phyloP scores from a whole-genome alignment of 2,113 vertebrate genomes.

The Corythornis vintsioides region DNA sequence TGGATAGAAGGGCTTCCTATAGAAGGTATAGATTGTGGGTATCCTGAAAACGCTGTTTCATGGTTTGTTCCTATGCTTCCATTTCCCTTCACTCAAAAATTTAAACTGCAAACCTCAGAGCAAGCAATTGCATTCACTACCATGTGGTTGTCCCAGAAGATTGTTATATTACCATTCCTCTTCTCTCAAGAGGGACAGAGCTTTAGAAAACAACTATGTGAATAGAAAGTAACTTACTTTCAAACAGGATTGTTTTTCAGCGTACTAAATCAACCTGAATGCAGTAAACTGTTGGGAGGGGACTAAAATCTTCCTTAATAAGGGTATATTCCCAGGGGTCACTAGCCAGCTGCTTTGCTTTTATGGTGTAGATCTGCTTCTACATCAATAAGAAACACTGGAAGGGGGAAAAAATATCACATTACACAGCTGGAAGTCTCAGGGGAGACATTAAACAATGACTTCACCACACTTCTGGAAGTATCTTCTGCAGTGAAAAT shows the following conservation, averaged over 20 bases:
- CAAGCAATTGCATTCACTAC: not conserved
- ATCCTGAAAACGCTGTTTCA: not conserved
- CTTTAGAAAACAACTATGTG: conserved; percentile 43
- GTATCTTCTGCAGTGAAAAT: conserved; percentile 2
- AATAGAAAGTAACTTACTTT: conserved; percentile 41
- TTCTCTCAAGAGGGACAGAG: conserved; percentile 38
- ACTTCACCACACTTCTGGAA: conserved; percentile 50
- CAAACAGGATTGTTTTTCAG: conserved; percentile 39
- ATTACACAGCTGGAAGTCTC: conserved; percentile 48
- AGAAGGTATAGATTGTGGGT: not conserved
- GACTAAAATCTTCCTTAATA: conserved; percentile 13
- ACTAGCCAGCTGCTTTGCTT: conserved; percentile 65
- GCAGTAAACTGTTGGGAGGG: conserved; percentile 51
- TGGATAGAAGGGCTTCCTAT: not conserved
- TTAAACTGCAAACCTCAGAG: not conserved
- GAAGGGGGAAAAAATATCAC: conserved; percentile 22
- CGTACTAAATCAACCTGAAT: conserved; percentile 59
- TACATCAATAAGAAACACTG: conserved; percentile 20
- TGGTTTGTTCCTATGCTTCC: not conserved
- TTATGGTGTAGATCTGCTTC: conserved; percentile 26
- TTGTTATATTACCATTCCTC: conserved; percentile 21
- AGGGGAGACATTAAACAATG: conserved; percentile 31
- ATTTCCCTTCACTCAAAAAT: not conserved
- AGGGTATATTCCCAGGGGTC: conserved; percentile 55
- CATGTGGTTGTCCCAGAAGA: conserved; percentile 37